phyloP scores from a whole-genome alignment of 2,113 vertebrate genomes.

The Dendropsophus ebraccatus region DNA sequence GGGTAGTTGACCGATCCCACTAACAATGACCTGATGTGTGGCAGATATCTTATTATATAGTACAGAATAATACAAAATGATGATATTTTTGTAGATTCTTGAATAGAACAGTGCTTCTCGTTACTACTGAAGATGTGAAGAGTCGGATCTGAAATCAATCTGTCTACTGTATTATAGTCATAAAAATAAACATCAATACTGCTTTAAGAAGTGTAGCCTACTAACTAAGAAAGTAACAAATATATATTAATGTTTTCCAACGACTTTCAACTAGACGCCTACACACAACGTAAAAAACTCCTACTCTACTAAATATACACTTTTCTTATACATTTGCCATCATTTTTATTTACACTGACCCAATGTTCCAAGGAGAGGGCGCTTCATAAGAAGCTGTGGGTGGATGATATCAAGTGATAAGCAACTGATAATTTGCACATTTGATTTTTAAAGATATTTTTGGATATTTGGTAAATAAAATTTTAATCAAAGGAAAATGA shows the following conservation, averaged over 20 bases:
- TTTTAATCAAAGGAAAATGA: background rate
- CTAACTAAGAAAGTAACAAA: background rate
- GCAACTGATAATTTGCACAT: conserved; percentile 23
- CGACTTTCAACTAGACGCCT: background rate
- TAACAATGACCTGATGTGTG: too few species aligned
- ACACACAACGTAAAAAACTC: background rate
- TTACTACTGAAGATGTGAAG: background rate
- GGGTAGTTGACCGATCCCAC: too few species aligned
- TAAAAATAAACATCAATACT: background rate
- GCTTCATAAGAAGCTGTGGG: conserved; percentile 6
- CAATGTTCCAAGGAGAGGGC: conserved; percentile 34
- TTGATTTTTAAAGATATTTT: conserved; percentile 13
- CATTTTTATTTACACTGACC: conserved; percentile 35
- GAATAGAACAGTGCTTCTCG: background rate
- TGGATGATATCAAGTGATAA: conserved; percentile 12
- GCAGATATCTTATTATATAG: background rate
- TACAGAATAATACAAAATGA: background rate
- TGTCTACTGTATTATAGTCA: background rate
- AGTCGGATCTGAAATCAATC: background rate
- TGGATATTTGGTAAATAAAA: background rate
- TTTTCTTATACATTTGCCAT: background rate
- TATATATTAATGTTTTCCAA: background rate
- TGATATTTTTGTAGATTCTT: background rate
- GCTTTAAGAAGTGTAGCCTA: background rate
- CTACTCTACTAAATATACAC: background rate